Base-by-base conservation (phyloP, 2,797 vertebrate species). In the Simalia tracyae region DNA sequence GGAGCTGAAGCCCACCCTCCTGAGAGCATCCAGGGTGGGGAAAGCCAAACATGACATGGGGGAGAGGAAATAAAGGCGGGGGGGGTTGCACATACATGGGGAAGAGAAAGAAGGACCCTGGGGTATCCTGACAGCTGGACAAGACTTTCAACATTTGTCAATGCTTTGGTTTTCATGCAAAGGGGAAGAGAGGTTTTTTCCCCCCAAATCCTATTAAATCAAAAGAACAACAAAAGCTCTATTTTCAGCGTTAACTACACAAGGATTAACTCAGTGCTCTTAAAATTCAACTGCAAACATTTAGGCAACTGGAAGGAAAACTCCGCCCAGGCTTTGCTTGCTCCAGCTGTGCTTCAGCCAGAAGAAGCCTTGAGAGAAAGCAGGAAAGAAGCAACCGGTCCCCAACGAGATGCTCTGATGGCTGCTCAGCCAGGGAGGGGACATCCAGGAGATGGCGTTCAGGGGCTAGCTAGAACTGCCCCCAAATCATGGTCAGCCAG, bases 381-480 rank as follows among this genome's bases (percentile, higher is more conserved):
- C 84, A 93, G 50, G 12, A 12, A 93, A 93, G 87, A 86, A 94
- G 91, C 94, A 96, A 94, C 86, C 93, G 89, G 72, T 95, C 97
- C 95, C 95, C 96, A 96, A 95, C 94, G 95, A 93, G 95, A 95
- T 93, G 95, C 95, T 96, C 95, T 94, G 96, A 95, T 94, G 66
- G 86, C 84, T 93, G 95, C 4, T 8, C 19, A 19, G 28, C 17
- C 26, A 14, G 22, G 24, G 42, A 14, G 28, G n/a, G 22, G n/a
- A 0, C 36, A 60, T 2, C 61, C 14, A 57, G 22, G 36, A 14
- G 14, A 17, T n/a, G 54, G n/a, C 1, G 9, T 19, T 8, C 64
- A 60, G 19, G 7, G 42, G 56, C 56, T 50, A 24, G 46, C 42
- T 24, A n/a, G 56, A 57, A 88, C 31, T 22, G 61, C 57, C 86